Percentiles rank a stretch among this genome's conserved stretches.
These are phyloP conservation scores for Oncorhynchus keta DNA, from an alignment of 2,113 vertebrate genomes.

Conservation along the genomic window DNA sequence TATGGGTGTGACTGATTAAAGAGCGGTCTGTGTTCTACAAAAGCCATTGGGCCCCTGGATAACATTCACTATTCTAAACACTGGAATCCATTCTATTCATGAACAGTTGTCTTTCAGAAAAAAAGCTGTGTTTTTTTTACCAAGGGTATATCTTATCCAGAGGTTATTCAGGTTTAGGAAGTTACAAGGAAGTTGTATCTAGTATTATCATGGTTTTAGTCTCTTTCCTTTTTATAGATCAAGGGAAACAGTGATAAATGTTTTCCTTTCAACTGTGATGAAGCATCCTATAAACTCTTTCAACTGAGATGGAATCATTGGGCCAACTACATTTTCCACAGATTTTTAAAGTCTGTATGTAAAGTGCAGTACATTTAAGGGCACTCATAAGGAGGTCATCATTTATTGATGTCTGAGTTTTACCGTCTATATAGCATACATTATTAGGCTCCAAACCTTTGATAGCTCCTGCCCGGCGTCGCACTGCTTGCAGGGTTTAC, in stretches of 20 bases:
- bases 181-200: constrained; percentile 4
- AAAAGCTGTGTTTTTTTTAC: constrained; percentile 10
- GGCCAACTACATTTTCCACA: no score
- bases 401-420: not conserved
- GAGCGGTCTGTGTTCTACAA: constrained; percentile 54
- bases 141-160: constrained; percentile 1
- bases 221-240: constrained; percentile 32
- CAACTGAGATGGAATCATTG: no score
- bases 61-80: constrained; percentile 52
- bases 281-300: not conserved
- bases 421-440: not conserved
- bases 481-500: constrained; percentile 87
- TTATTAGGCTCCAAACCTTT: constrained; percentile 76
- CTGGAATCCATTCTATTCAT: constrained; percentile 42
- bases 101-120: constrained; percentile 10
- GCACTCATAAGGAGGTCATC: not conserved
- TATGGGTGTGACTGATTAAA: constrained; percentile 74
- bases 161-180: constrained; percentile 21
- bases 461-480: constrained; percentile 96
- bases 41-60: constrained; percentile 57
- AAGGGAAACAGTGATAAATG: constrained; percentile 2
- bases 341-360: no score
- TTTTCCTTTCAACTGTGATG: constrained; percentile 5
- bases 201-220: not conserved
- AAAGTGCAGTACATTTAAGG: no score